phyloP scores from a whole-genome alignment of 2,797 vertebrate species.

The Anisognathus igniventris region DNA sequence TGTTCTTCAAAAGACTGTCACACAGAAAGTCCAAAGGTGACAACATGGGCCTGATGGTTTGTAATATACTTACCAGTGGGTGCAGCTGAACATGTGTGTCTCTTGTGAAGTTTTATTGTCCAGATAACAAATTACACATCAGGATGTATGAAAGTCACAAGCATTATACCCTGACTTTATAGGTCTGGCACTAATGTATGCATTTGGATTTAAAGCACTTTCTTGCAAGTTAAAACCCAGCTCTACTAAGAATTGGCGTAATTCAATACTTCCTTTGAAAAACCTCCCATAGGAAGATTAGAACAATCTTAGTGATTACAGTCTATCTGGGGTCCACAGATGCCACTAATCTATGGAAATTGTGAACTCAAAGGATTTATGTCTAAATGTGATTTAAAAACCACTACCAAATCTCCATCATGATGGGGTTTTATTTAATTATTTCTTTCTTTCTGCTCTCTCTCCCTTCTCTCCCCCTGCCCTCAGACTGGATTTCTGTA shows the following conservation, averaged over 20 bases:
- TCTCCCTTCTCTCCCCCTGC: neutral
- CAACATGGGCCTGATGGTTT: neutral
- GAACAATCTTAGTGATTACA: slow-evolving; percentile 68
- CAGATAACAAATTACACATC: neutral
- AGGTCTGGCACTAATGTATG: slow-evolving; percentile 56
- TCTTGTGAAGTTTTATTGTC: slow-evolving; percentile 5
- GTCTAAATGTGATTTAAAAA: slow-evolving; percentile 66
- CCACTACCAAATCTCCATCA: slow-evolving; percentile 9
- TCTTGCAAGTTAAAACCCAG: slow-evolving; percentile 58
- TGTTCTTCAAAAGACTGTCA: neutral
- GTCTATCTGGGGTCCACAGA: slow-evolving; percentile 66
- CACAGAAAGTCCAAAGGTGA: neutral
- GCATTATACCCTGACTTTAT: slow-evolving; percentile 9
- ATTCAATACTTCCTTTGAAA: slow-evolving; percentile 70
- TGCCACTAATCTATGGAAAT: slow-evolving; percentile 66
- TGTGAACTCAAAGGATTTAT: slow-evolving; percentile 61
- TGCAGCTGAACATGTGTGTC: neutral
- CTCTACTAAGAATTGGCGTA: slow-evolving; percentile 50
- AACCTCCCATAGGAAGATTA: slow-evolving; percentile 67
- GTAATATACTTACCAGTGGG: neutral
- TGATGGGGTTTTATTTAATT: neutral
- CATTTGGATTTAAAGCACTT: slow-evolving; percentile 49
- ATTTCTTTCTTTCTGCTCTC: neutral
- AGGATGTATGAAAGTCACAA: slow-evolving; percentile 19
- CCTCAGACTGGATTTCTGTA: neutral